phyloP scores from a whole-genome alignment of 2,888 invertebrate genomes.

The Plagiodera versicolora region DNA sequence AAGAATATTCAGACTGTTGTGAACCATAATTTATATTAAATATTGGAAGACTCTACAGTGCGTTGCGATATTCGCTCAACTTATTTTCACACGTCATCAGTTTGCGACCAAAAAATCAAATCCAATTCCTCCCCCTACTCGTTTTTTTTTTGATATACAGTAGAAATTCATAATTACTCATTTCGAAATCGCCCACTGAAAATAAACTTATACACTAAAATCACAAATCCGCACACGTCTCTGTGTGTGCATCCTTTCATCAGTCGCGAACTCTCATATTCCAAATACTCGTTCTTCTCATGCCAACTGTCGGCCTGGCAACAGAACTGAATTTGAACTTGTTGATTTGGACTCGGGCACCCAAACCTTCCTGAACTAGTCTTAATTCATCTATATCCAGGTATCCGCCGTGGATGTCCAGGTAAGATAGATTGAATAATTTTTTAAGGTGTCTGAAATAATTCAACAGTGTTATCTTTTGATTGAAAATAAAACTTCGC shows the following conservation, averaged over 20 bases:
- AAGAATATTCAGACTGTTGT: too few species aligned
- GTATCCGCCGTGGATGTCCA: slow-evolving; percentile 85
- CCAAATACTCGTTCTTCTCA: slow-evolving; percentile 88
- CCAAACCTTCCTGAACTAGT: slow-evolving; percentile 60
- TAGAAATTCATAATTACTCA: too few species aligned
- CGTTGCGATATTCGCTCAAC: too few species aligned
- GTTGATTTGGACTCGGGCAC: slow-evolving; percentile 67
- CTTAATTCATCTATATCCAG: slow-evolving; percentile 61
- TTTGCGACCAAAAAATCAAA: too few species aligned
- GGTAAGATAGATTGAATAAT: slow-evolving; percentile 68
- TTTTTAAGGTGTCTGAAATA: slow-evolving; percentile 55
- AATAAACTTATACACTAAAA: slow-evolving; percentile 21
- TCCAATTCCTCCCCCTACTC: too few species aligned
- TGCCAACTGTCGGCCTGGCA: slow-evolving; percentile 87
- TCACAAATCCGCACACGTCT: slow-evolving; percentile 25
- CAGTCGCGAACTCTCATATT: slow-evolving; percentile 80
- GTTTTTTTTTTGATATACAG: too few species aligned
- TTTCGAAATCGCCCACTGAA: not conserved
- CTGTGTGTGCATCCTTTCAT: slow-evolving; percentile 9
- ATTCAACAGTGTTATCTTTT: not conserved
- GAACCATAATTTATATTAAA: too few species aligned
- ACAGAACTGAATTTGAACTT: slow-evolving; percentile 81
- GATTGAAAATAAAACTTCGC: too few species aligned
- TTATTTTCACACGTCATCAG: too few species aligned
- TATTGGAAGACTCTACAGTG: too few species aligned